These are phyloP conservation scores for Moxostoma hubbsi DNA, from an alignment of 2,797 vertebrate species.

Conservation along the genomic window DNA sequence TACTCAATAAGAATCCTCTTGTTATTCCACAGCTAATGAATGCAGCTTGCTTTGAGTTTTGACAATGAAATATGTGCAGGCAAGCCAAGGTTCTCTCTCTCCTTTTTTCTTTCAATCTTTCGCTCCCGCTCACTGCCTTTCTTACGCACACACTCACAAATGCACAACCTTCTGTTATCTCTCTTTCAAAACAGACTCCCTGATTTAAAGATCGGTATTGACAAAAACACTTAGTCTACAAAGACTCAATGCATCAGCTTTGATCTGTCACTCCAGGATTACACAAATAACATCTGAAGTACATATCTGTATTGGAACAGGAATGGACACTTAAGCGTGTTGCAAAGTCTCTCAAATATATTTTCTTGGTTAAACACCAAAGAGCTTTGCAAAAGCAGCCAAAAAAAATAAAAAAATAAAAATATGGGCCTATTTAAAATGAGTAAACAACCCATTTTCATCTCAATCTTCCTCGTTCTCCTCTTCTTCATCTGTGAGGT, in stretches of 20 bases:
- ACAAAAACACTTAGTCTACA: slow-evolving; percentile 37
- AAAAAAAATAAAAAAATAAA: slow-evolving; percentile 29
- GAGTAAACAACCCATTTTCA: slow-evolving; percentile 41
- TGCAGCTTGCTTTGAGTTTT: slow-evolving; percentile 72
- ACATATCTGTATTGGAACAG: slow-evolving; percentile 5
- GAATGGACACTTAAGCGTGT: background rate
- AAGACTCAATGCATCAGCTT: slow-evolving; percentile 26
- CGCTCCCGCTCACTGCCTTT: slow-evolving; percentile 27
- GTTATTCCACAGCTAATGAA: slow-evolving; percentile 79
- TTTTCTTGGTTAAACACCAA: slow-evolving; percentile 38
- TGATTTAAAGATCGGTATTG: slow-evolving; percentile 32
- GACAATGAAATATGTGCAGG: slow-evolving; percentile 80
- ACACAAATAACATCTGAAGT: slow-evolving; percentile 18
- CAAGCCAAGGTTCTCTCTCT: slow-evolving; percentile 34
- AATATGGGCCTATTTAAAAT: slow-evolving; percentile 31
- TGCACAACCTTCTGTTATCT: slow-evolving; percentile 22
- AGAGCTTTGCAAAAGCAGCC: slow-evolving; percentile 29
- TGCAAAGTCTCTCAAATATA: slow-evolving; percentile 20
- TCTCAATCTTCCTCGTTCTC: slow-evolving; percentile 1
- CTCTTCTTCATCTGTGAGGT: slow-evolving; percentile 39
- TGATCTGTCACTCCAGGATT: slow-evolving; percentile 38
- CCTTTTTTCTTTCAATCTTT: slow-evolving; percentile 37
- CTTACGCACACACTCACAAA: background rate
- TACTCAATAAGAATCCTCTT: slow-evolving; percentile 86
- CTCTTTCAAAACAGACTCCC: slow-evolving; percentile 22